Base-by-base conservation (phyloP, 2,888 invertebrate species). In the Phengaris arion region DNA sequence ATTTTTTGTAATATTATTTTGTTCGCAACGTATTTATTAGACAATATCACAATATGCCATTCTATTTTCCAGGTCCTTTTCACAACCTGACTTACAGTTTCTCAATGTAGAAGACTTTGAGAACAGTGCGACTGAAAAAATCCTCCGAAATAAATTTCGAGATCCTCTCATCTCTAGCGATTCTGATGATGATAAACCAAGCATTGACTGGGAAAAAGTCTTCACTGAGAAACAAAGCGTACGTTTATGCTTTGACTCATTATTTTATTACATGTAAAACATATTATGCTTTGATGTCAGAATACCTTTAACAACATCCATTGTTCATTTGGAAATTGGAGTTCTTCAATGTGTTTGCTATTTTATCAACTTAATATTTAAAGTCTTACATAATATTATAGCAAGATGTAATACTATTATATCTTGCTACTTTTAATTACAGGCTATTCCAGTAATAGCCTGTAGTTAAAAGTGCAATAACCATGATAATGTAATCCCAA, bases 81-180 rank as follows among this genome's bases (percentile, higher is more conserved):
- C 82, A 12, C 80, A 81, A 68, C 76, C 81, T 15, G 85, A 86
- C 51, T 57, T 76, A 13, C 78, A 83, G 74, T 90, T 90, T 68
- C 76, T 92, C 0, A 81, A 81, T 6, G 88, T 87, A 57, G 68
- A 80, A 3, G 89, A 87, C 46, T 72, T 93, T 2, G 86, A 88
- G 64, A 86, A 88, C 64, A 87, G 87, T 78, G 87, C 85, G 0
- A 89, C 86, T 0, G 88, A 90, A 75, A 87, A 82, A 59, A 89
- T 93, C 10, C 80, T 93, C 0, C 80, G 83, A 1, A 89, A 91
- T 75, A 86, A 83, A 74, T 92, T 89, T 77, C 78, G 76, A 59
- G 86, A 92, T 74, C 92, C 93, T 0, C 72, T 88, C 12, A 76
- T 85, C 4, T 87, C 87, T 6, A 89, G 88, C 75, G 89, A 89